Conservation (phyloP, 1,140 invertebrate genomes). For the Hormaphis cornu region DNA sequence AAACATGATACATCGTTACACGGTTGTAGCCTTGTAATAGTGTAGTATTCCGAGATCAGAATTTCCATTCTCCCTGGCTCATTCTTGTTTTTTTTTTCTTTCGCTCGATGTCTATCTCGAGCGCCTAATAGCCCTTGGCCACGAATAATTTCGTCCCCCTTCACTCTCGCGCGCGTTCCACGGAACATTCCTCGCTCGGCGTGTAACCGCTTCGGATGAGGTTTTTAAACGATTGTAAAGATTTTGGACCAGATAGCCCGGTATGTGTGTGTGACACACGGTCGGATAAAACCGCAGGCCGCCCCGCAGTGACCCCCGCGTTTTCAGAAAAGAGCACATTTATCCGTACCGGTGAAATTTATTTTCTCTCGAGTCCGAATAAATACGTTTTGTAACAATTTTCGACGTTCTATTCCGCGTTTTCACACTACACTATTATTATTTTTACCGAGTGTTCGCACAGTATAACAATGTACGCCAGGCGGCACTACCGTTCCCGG, state of each 20-base stretch:
- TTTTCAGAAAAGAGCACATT: conserved; percentile 10
- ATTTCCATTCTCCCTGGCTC: conserved; percentile 4
- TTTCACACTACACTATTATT: too few relatives aligned
- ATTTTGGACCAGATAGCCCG: conserved; percentile 26
- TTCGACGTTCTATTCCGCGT: too few relatives aligned
- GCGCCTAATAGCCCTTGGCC: conserved; percentile 21
- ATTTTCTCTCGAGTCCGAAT: too few relatives aligned
- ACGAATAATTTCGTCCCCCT: conserved; percentile 7
- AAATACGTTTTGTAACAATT: too few relatives aligned
- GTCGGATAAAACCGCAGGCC: conserved; percentile 15
- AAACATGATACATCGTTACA: too few relatives aligned
- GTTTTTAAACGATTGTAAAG: conserved; percentile 26
- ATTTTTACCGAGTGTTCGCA: too few relatives aligned
- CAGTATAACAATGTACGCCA: too few relatives aligned
- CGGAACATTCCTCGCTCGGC: background rate
- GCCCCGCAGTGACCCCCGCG: background rate
- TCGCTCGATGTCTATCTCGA: conserved; percentile 6
- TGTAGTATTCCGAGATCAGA: too few relatives aligned
- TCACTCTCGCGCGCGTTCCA: background rate
- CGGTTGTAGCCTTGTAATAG: too few relatives aligned
- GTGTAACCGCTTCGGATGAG: background rate
- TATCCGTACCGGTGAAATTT: conserved; percentile 14
- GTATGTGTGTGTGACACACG: conserved; percentile 8
- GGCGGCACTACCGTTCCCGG: too few relatives aligned
- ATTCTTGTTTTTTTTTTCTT: background rate